These are phyloP conservation scores for Phoeniculus purpureus DNA, from an alignment of 2,797 vertebrate genomes.

Conservation along the genomic window DNA sequence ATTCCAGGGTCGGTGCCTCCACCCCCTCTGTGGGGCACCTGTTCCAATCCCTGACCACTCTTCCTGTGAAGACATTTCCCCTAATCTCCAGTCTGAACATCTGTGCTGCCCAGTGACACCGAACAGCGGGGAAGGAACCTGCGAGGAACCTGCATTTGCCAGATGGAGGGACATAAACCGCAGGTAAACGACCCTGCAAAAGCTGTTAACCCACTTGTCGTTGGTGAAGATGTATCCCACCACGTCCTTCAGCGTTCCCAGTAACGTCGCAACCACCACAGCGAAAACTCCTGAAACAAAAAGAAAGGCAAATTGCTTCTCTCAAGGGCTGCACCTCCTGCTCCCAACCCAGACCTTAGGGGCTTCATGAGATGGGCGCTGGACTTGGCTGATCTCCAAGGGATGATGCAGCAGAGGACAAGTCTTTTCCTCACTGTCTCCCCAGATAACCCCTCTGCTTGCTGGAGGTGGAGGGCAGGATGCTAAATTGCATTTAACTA, in stretches of 20 bases:
- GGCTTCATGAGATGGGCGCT: neutral
- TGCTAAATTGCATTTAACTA: neutral
- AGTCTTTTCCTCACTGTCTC: neutral
- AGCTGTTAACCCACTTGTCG: constrained; percentile 70
- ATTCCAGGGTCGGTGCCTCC: too few species aligned
- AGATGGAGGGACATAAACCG: neutral
- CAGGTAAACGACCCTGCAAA: neutral
- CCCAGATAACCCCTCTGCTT: neutral
- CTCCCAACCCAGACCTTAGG: neutral
- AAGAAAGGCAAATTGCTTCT: neutral
- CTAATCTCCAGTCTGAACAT: neutral
- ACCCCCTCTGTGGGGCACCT: too few species aligned
- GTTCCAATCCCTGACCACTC: too few species aligned
- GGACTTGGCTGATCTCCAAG: neutral
- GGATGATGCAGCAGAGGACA: neutral
- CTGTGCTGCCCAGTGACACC: neutral
- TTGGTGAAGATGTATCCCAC: constrained; percentile 78
- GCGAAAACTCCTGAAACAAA: constrained; percentile 66
- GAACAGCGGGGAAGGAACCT: neutral
- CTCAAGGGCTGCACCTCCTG: neutral
- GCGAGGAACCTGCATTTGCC: neutral
- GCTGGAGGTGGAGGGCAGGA: neutral
- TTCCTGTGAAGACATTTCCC: too few species aligned
- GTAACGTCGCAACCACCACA: constrained; percentile 52
- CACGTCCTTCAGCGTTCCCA: constrained; percentile 65